A percentile compares a stretch with the other conserved stretches of the same genome.
Evolutionary conservation across 2,797 vertebrate species (phyloP).

Genomic region (Yasuhikotakia modesta): DNA sequence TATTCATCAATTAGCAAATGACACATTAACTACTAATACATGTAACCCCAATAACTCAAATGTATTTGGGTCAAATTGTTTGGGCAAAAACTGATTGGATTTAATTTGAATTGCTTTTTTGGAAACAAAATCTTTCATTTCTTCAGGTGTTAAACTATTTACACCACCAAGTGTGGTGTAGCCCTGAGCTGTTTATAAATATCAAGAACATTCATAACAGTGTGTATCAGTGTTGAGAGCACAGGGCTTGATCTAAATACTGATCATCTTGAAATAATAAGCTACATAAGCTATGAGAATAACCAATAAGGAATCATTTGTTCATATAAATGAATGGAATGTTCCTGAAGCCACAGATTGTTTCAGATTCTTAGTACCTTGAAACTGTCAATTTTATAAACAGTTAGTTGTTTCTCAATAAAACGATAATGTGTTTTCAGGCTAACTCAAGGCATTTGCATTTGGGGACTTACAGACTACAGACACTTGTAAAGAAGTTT

Average conservation of each 20-base stretch:
- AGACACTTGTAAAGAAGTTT: conserved; percentile 21
- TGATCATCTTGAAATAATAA: conserved; percentile 23
- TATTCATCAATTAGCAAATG: conserved; percentile 27
- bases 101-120: conserved; percentile 15
- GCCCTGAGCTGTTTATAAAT: conserved; percentile 24
- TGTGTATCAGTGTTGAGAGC: conserved; percentile 2
- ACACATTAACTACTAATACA: background rate
- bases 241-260: no score
- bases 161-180: conserved; percentile 2
- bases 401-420: background rate
- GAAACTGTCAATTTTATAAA: conserved; percentile 18
- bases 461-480: background rate
- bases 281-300: background rate
- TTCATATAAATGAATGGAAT: conserved; percentile 10
- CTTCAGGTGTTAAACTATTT: conserved; percentile 17
- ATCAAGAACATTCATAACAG: conserved; percentile 31
- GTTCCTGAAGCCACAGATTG: background rate
- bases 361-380: background rate
- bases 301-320: conserved; percentile 16
- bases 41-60: conserved; percentile 9
- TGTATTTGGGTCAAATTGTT: conserved; percentile 28
- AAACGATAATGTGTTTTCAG: conserved; percentile 5
- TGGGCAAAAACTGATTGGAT: background rate
- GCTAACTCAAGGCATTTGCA: background rate
- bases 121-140: conserved; percentile 14